Percentiles rank a stretch among this genome's conserved stretches.
phyloP scores from a whole-genome alignment of 1,140 invertebrate genomes.

The Phortica variegata region DNA sequence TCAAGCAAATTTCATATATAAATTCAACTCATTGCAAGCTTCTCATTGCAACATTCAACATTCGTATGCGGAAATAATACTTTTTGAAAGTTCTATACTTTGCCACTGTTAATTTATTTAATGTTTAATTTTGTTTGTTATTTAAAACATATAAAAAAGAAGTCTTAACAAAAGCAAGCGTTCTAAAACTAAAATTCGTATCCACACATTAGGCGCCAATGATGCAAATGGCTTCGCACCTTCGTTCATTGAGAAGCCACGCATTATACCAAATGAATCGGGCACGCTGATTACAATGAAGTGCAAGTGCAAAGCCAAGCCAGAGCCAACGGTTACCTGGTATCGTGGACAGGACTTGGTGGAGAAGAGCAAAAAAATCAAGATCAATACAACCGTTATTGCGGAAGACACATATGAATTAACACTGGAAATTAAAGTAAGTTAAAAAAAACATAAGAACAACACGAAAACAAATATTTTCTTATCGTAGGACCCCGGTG shows the following conservation, averaged over 20 bases:
- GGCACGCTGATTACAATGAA: conserved; percentile 94
- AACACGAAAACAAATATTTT: neutral
- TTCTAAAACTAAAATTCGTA: neutral
- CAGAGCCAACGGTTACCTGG: conserved; percentile 87
- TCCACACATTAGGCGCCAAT: conserved; percentile 71
- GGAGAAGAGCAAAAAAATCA: conserved; percentile 82
- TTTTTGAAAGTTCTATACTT: too few relatives aligned
- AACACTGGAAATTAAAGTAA: conserved; percentile 82
- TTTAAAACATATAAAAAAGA: conserved; percentile 1
- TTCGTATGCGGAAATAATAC: neutral
- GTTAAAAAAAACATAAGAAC: neutral
- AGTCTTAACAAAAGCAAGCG: conserved; percentile 1
- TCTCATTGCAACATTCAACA: neutral
- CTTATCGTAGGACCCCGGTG: conserved; percentile 80
- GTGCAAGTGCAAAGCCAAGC: conserved; percentile 91
- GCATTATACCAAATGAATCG: conserved; percentile 95
- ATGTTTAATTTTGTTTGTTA: neutral
- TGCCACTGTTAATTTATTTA: too few relatives aligned
- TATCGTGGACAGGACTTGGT: conserved; percentile 83
- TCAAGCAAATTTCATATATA: too few relatives aligned
- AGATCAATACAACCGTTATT: conserved; percentile 72
- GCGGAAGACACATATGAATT: conserved; percentile 88
- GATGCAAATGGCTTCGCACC: conserved; percentile 88
- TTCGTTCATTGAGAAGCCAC: conserved; percentile 93
- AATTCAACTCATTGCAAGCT: neutral